phyloP scores from a whole-genome alignment of 1,140 invertebrate species.

The Drosophila ohnishii region DNA sequence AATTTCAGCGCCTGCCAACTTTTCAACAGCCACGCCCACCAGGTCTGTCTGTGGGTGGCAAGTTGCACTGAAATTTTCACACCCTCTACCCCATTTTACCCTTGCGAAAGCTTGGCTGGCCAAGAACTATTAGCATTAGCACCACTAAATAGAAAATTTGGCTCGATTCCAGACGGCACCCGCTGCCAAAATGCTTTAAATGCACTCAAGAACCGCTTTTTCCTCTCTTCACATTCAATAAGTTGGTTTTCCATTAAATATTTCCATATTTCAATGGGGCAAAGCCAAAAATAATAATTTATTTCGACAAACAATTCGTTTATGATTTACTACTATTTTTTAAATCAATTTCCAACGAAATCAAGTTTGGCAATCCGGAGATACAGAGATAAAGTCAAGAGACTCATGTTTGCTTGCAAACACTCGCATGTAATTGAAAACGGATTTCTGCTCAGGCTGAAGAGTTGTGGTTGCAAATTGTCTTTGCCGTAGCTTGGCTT shows the following conservation, averaged over 20 bases:
- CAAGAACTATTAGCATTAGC: slow-evolving; percentile 75
- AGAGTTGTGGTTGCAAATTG: slow-evolving; percentile 36
- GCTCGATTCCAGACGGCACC: slow-evolving; percentile 53
- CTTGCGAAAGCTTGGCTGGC: slow-evolving; percentile 16
- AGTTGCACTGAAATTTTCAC: slow-evolving; percentile 39
- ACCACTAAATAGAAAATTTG: slow-evolving; percentile 67
- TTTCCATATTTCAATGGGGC: slow-evolving; percentile 37
- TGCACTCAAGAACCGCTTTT: slow-evolving; percentile 23
- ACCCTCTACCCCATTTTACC: slow-evolving; percentile 2
- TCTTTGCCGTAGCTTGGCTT: slow-evolving; percentile 33
- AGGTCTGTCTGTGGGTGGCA: slow-evolving; percentile 17
- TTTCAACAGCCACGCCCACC: slow-evolving; percentile 43
- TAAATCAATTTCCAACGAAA: slow-evolving; percentile 32
- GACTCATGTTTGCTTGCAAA: slow-evolving; percentile 11
- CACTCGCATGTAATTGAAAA: slow-evolving; percentile 38
- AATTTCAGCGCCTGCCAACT: slow-evolving; percentile 39
- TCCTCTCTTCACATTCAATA: slow-evolving; percentile 6
- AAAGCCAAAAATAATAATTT: slow-evolving; percentile 26
- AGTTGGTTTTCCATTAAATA: slow-evolving; percentile 39
- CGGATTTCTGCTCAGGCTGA: slow-evolving; percentile 21
- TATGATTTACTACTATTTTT: slow-evolving; percentile 21
- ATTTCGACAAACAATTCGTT: slow-evolving; percentile 28
- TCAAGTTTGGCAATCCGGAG: slow-evolving; percentile 5
- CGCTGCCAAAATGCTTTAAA: slow-evolving; percentile 55
- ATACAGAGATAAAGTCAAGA: neutral